Evolutionary conservation across 2,113 vertebrate species (phyloP).

Genomic region (Poeciliopsis prolifica): DNA sequence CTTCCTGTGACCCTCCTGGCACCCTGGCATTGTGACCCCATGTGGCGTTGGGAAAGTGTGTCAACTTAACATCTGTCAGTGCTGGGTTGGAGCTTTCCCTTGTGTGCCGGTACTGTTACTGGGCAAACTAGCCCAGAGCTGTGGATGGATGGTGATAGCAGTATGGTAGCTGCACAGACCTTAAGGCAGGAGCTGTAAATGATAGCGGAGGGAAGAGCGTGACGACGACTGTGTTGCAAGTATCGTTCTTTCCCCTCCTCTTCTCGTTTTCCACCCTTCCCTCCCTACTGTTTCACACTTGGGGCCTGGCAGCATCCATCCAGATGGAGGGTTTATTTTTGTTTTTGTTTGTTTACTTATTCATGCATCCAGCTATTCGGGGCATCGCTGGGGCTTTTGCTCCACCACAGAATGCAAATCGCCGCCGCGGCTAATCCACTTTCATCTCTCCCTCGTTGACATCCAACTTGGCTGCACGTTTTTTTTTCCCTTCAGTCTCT

Average conservation of each 20-base stretch:
- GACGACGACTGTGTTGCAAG: conserved; percentile 42
- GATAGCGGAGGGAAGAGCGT: conserved; percentile 50
- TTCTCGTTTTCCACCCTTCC: conserved; percentile 51
- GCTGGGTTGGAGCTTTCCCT: conserved; percentile 51
- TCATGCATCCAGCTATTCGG: conserved; percentile 78
- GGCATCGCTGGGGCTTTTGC: conserved; percentile 73
- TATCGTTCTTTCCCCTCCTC: conserved; percentile 16
- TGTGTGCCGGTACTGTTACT: conserved; percentile 60
- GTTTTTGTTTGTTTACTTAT: conserved; percentile 83
- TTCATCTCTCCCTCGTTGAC: conserved; percentile 72
- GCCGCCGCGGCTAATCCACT: conserved; percentile 75
- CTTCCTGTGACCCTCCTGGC: conserved; percentile 50
- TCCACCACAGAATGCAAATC: conserved; percentile 76
- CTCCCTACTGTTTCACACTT: conserved; percentile 65
- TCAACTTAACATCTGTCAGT: conserved; percentile 74
- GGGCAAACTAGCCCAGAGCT: conserved; percentile 63
- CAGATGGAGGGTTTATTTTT: conserved; percentile 84
- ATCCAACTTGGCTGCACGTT: conserved; percentile 60
- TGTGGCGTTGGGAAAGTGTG: conserved; percentile 70
- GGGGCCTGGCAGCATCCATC: conserved; percentile 76
- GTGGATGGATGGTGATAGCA: conserved; percentile 59
- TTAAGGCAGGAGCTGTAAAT: conserved; percentile 53
- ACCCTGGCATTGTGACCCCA: conserved; percentile 67
- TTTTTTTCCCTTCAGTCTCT: conserved; percentile 26
- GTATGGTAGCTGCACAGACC: conserved; percentile 46